These are phyloP conservation scores for Propithecus coquereli DNA, from an alignment of 2,113 vertebrate species.

Conservation along the genomic window DNA sequence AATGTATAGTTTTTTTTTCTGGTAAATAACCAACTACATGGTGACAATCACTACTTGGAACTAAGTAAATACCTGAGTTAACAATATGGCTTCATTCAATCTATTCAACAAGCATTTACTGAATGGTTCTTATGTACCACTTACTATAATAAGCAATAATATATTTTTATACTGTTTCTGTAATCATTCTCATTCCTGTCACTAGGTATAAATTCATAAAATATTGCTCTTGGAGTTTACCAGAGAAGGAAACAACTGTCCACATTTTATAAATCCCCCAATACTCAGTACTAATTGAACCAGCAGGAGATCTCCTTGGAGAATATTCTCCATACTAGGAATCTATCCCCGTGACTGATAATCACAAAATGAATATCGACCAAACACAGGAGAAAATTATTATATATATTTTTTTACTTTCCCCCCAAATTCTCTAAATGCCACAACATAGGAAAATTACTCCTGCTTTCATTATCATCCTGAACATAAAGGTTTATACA, in stretches of 20 bases:
- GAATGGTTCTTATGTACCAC: not conserved
- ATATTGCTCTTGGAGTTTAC: not conserved
- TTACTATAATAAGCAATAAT: not conserved
- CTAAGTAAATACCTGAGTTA: not conserved
- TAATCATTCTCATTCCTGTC: not conserved
- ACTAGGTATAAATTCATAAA: not conserved
- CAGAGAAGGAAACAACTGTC: not conserved
- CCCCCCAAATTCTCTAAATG: not conserved
- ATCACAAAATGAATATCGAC: constrained; percentile 3
- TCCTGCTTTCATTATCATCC: not conserved
- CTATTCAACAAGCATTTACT: not conserved
- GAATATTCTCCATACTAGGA: not conserved
- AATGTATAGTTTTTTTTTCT: not conserved
- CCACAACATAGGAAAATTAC: not conserved
- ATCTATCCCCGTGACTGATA: not conserved
- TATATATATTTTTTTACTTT: not conserved
- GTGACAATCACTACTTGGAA: not conserved
- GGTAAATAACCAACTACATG: not conserved
- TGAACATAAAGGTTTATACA: not conserved
- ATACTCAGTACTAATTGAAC: not conserved
- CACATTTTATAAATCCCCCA: not conserved
- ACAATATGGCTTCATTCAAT: not conserved
- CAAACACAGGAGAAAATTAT: not conserved
- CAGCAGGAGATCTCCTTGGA: not conserved
- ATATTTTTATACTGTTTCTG: not conserved